Evolutionary conservation across 1,140 invertebrate species (phyloP).

Genomic region (Lucilia cuprina): DNA sequence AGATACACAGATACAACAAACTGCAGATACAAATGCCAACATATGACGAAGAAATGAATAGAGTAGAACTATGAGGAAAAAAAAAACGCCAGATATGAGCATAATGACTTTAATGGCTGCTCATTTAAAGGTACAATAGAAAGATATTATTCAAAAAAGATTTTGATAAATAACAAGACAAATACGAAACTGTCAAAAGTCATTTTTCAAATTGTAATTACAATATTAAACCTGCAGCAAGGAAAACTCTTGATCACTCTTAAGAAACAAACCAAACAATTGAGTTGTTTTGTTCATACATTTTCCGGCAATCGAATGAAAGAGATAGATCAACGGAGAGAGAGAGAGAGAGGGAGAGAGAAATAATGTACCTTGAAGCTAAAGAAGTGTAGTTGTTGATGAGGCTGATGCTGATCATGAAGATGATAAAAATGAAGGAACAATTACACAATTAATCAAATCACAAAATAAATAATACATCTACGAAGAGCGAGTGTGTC

Average conservation of each 20-base stretch:
- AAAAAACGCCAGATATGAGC: background rate
- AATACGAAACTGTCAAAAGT: slow-evolving; percentile 61
- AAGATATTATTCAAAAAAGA: background rate
- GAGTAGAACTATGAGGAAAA: too few relatives aligned
- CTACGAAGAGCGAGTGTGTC: background rate
- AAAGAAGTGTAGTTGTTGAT: background rate
- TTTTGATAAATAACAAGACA: slow-evolving; percentile 56
- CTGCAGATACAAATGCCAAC: background rate
- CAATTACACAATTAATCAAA: slow-evolving; percentile 61
- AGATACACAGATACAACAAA: background rate
- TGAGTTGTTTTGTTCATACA: background rate
- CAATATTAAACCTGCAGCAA: slow-evolving; percentile 53
- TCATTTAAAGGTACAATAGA: background rate
- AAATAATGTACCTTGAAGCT: too few relatives aligned
- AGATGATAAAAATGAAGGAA: slow-evolving; percentile 48
- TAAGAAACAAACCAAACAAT: background rate
- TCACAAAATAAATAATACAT: slow-evolving; percentile 13
- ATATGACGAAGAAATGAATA: background rate
- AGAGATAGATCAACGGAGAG: too few relatives aligned
- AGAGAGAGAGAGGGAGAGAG: too few relatives aligned
- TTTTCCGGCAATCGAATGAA: too few relatives aligned
- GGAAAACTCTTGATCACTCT: too few relatives aligned
- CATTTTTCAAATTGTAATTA: slow-evolving; percentile 61
- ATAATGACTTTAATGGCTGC: background rate
- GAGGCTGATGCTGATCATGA: background rate